phyloP scores from a whole-genome alignment of 1,140 invertebrate genomes.

The Metopolophium dirhodum region DNA sequence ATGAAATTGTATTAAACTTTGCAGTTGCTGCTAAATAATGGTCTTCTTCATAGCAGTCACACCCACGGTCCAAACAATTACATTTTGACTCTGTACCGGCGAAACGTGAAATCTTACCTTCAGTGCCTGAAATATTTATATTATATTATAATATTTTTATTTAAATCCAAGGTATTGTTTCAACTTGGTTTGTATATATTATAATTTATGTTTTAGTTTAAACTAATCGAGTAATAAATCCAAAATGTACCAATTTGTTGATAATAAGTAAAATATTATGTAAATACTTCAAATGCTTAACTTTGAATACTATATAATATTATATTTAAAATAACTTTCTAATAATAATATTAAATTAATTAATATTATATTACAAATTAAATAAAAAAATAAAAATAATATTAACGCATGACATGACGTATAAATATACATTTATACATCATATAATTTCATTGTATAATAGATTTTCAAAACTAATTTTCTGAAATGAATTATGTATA shows the following conservation, averaged over 20 bases:
- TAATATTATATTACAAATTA: too few relatives aligned
- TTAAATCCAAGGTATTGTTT: background rate
- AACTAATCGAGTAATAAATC: background rate
- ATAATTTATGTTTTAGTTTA: background rate
- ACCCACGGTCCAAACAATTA: constrained; percentile 88
- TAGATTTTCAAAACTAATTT: too few relatives aligned
- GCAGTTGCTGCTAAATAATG: constrained; percentile 90
- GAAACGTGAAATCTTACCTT: constrained; percentile 89
- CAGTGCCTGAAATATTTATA: constrained; percentile 69
- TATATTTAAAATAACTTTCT: too few relatives aligned
- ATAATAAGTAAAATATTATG: background rate
- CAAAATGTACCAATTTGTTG: too few relatives aligned
- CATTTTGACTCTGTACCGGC: constrained; percentile 95
- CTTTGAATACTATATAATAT: too few relatives aligned
- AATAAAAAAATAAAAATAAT: too few relatives aligned
- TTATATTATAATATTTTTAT: background rate
- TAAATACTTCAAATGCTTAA: too few relatives aligned
- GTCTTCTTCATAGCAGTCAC: constrained; percentile 90
- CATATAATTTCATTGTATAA: too few relatives aligned
- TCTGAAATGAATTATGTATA: too few relatives aligned
- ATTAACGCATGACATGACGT: too few relatives aligned
- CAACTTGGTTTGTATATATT: background rate
- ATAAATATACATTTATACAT: too few relatives aligned
- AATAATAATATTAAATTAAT: too few relatives aligned
- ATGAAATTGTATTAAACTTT: constrained; percentile 93